These are phyloP conservation scores for Hydropotes inermis DNA, from an alignment of 2,113 vertebrate genomes.

Conservation along the genomic window DNA sequence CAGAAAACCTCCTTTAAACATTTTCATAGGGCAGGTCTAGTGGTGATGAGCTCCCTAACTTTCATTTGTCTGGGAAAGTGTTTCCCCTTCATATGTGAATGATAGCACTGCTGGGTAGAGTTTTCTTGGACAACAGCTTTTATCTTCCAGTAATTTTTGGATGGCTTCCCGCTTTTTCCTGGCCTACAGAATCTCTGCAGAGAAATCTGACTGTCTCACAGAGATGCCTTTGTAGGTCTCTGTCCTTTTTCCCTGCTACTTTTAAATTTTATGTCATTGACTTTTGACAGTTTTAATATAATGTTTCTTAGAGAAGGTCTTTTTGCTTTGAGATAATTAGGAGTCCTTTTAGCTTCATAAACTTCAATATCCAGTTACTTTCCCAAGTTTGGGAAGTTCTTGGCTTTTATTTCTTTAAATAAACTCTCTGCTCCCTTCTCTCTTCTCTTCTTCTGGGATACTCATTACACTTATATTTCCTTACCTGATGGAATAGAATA, in stretches of 20 bases:
- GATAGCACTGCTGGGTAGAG: not conserved
- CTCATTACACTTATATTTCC: not conserved
- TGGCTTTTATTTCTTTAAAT: not conserved
- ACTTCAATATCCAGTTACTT: not conserved
- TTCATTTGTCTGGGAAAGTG: not conserved
- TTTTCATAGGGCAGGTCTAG: not conserved
- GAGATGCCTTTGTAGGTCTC: not conserved
- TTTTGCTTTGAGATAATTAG: not conserved
- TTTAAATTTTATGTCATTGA: not conserved
- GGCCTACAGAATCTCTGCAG: not conserved
- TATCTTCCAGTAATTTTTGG: not conserved
- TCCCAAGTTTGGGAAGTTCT: not conserved
- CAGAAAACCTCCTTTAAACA: not conserved
- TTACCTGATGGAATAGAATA: not conserved
- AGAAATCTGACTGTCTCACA: not conserved
- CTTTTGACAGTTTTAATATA: not conserved
- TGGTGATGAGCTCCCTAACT: not conserved
- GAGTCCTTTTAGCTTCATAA: not conserved
- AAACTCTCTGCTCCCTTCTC: not conserved
- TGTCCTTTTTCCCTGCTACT: not conserved
- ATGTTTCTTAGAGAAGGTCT: not conserved
- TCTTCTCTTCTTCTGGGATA: not conserved
- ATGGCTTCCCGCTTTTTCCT: not conserved
- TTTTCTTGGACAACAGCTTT: not conserved
- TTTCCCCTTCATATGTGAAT: not conserved